These are phyloP conservation scores for Nezara viridula DNA, from an alignment of 2,888 invertebrate species.

Conservation along the genomic window DNA sequence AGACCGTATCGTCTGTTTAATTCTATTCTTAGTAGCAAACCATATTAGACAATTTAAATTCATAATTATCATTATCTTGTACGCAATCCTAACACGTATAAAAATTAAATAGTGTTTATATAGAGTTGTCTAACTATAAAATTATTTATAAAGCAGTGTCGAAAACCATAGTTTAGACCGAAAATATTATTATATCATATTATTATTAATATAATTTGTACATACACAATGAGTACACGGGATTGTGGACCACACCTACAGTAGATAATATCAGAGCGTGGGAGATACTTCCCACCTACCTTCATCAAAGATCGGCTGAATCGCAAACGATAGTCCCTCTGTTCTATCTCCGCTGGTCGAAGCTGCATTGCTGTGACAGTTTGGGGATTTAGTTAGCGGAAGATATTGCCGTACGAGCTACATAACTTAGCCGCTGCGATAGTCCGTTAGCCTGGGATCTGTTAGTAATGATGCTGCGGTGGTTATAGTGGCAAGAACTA, in stretches of 20 bases:
- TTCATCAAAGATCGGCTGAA: not conserved
- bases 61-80: too few species aligned
- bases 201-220: too few species aligned
- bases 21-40: too few species aligned
- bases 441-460: not conserved
- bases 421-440: not conserved
- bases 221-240: not conserved
- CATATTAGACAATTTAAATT: too few species aligned
- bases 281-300: not conserved
- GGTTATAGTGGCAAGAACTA: too few species aligned
- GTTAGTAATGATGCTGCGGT: too few species aligned
- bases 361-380: not conserved
- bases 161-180: not conserved
- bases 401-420: not conserved
- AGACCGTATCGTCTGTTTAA: too few species aligned
- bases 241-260: not conserved
- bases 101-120: too few species aligned
- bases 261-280: not conserved
- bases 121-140: too few species aligned
- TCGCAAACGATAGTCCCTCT: not conserved
- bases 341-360: too few species aligned
- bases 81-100: too few species aligned
- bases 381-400: not conserved
- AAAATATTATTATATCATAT: not conserved
- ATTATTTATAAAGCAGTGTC: too few species aligned